These are phyloP conservation scores for Scytalopus superciliaris DNA, from an alignment of 2,113 vertebrate species.

Conservation along the genomic window DNA sequence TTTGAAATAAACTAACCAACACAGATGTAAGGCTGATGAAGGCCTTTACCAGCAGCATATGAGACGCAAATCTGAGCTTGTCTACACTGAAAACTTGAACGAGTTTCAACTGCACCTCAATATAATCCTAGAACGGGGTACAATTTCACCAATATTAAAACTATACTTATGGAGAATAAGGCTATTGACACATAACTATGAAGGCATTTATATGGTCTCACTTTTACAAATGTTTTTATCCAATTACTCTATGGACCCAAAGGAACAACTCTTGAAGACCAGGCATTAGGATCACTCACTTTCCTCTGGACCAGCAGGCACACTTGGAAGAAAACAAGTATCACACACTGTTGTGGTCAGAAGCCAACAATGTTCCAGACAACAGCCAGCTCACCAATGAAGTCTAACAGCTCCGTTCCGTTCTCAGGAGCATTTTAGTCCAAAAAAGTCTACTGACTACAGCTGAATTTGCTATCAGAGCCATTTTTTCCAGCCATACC, in stretches of 20 bases:
- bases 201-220: neutral
- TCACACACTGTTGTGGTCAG: rapidly evolving
- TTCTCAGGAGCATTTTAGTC: neutral
- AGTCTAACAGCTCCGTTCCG: neutral
- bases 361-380: neutral
- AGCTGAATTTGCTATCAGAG: neutral
- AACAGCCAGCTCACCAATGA: neutral
- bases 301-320: neutral
- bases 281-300: neutral
- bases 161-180: neutral
- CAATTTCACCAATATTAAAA: neutral
- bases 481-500: neutral
- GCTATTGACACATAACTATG: neutral
- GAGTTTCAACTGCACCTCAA: neutral
- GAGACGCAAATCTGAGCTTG: neutral
- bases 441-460: neutral
- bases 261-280: neutral
- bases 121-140: neutral
- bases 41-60: neutral
- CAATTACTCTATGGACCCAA: neutral
- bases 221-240: neutral
- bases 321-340: neutral
- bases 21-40: neutral
- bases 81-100: neutral
- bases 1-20: neutral